Percentiles rank a stretch among this genome's conserved stretches.
Conservation (phyloP, 2,888 invertebrate genomes). For the Oxyscelio sp. region DNA sequence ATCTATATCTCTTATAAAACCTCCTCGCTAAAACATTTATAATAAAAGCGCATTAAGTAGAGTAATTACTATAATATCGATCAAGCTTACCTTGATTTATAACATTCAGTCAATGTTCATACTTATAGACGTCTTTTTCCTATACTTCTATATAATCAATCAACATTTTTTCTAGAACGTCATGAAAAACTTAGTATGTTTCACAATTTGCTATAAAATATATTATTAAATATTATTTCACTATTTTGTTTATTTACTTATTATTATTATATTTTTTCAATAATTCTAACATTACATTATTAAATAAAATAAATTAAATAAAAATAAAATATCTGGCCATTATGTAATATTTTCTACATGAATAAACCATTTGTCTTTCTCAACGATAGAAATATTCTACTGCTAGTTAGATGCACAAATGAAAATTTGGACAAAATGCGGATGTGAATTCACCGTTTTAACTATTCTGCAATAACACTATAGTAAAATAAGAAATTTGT, state of each 20-base stretch:
- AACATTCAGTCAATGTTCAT: constrained; percentile 39
- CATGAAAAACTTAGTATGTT: neutral
- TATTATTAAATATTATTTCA: too few relatives aligned
- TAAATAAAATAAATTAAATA: too few relatives aligned
- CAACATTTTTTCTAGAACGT: neutral
- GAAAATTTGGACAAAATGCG: constrained; percentile 8
- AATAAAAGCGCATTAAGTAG: constrained; percentile 43
- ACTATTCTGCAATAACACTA: neutral
- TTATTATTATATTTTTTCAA: too few relatives aligned
- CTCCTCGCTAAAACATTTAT: constrained; percentile 27
- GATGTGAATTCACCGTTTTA: constrained; percentile 11
- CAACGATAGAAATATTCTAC: too few relatives aligned
- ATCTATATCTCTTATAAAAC: constrained; percentile 40
- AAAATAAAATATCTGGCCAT: too few relatives aligned
- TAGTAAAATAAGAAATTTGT: constrained; percentile 47
- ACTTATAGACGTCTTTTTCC: constrained; percentile 9
- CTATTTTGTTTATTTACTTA: too few relatives aligned
- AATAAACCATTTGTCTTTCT: too few relatives aligned
- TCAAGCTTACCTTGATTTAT: constrained; percentile 37
- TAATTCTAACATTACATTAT: too few relatives aligned
- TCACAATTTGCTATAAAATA: too few relatives aligned
- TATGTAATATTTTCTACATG: too few relatives aligned
- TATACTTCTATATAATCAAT: constrained; percentile 20
- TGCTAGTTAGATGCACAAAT: neutral
- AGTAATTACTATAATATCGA: constrained; percentile 48